A percentile compares a stretch with the other conserved stretches of the same genome.
phyloP scores from a whole-genome alignment of 2,888 invertebrate species.

The Fragum whitleyi region DNA sequence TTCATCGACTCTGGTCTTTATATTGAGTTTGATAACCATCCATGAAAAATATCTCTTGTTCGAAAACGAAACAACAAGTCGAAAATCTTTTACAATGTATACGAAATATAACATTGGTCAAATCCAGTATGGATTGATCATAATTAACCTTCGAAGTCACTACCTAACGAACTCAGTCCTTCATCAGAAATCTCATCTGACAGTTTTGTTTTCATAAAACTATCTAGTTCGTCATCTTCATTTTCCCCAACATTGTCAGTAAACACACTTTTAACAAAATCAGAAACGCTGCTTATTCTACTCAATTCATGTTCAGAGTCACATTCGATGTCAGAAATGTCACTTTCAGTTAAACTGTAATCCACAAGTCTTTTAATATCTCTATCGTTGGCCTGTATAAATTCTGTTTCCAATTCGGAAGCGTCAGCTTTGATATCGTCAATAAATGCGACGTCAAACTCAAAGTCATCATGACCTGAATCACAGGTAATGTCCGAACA shows the following conservation, averaged over 20 bases:
- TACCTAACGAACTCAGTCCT: constrained; percentile 60
- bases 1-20: too few relatives aligned
- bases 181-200: constrained; percentile 59
- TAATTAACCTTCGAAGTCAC: constrained; percentile 51
- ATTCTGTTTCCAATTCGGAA: background rate
- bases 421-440: background rate
- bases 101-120: too few relatives aligned
- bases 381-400: background rate
- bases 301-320: constrained; percentile 26
- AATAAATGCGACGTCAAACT: constrained; percentile 57
- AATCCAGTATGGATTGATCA: too few relatives aligned
- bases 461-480: constrained; percentile 58
- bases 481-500: constrained; percentile 39
- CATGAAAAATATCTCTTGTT: too few relatives aligned
- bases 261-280: constrained; percentile 48
- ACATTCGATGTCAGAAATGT: constrained; percentile 9
- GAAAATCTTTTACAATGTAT: too few relatives aligned
- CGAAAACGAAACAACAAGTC: too few relatives aligned
- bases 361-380: constrained; percentile 44
- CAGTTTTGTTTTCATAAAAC: constrained; percentile 61
- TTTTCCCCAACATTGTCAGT: constrained; percentile 19
- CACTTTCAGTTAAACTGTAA: constrained; percentile 56
- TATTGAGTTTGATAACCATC: too few relatives aligned
- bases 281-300: constrained; percentile 45
- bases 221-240: constrained; percentile 61